Evolutionary conservation across 1,140 invertebrate genomes (phyloP).

Genomic region (Solenopsis fugax): DNA sequence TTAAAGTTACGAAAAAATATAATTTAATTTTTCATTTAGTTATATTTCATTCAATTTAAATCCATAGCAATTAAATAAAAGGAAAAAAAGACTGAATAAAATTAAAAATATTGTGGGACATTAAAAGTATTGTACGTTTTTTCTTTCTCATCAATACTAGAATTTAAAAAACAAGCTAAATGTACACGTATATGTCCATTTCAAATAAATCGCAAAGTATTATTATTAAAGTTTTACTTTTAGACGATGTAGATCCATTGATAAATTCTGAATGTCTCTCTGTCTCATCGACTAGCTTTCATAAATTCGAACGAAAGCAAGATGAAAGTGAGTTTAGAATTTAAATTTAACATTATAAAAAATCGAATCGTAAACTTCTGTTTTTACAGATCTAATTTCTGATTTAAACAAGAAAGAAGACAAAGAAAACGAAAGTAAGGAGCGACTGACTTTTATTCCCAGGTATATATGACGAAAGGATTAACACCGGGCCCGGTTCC

Average conservation of each 20-base stretch:
- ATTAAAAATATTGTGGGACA: background rate
- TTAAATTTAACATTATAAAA: background rate
- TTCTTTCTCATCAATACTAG: background rate
- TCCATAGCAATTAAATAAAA: background rate
- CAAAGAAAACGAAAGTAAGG: background rate
- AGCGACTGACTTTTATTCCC: background rate
- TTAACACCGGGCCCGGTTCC: conserved; percentile 12
- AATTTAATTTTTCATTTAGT: background rate
- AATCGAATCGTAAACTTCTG: background rate
- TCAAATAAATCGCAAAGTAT: too few relatives aligned
- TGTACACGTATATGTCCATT: background rate
- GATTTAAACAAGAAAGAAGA: background rate
- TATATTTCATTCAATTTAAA: background rate
- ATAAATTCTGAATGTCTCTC: background rate
- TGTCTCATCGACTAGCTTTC: background rate
- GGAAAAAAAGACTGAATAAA: background rate
- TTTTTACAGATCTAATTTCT: background rate
- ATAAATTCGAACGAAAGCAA: background rate
- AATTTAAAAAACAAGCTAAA: background rate
- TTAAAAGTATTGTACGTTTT: background rate
- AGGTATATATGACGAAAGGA: conserved; percentile 10
- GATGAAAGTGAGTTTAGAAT: background rate
- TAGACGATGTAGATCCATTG: background rate
- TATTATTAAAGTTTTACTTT: too few relatives aligned
- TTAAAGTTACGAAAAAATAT: background rate